These are phyloP conservation scores for Bujurquina vittata DNA, from an alignment of 2,113 vertebrate species.

Conservation along the genomic window DNA sequence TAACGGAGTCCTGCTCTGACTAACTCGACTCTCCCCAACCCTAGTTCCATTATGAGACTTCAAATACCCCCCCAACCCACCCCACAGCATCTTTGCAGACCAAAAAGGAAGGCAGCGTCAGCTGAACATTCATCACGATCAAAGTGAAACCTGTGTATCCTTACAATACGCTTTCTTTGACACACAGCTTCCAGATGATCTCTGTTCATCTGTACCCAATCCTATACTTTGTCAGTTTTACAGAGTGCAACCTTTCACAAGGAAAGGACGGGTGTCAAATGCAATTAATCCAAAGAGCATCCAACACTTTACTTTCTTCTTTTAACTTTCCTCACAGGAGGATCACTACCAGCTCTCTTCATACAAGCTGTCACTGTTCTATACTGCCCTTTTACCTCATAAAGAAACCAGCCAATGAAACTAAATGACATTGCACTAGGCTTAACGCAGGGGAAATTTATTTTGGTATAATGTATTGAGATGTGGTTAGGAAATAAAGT, in stretches of 20 bases:
- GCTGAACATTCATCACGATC: conserved; percentile 66
- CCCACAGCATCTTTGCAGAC: conserved; percentile 53
- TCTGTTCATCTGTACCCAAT: conserved; percentile 64
- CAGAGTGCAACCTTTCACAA: conserved; percentile 57
- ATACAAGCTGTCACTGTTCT: conserved; percentile 48
- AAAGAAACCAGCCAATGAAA: conserved; percentile 27
- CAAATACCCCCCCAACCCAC: conserved; percentile 33
- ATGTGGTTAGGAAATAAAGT: neutral
- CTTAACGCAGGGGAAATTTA: neutral
- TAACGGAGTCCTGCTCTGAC: conserved; percentile 15
- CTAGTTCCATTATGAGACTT: conserved; percentile 25
- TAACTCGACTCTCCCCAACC: neutral
- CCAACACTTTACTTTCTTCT: conserved; percentile 57
- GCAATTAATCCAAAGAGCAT: conserved; percentile 74
- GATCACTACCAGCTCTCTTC: conserved; percentile 53
- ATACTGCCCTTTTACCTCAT: conserved; percentile 48
- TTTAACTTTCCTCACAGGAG: conserved; percentile 72
- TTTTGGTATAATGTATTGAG: neutral
- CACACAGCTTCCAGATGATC: conserved; percentile 41
- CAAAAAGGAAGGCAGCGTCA: conserved; percentile 45
- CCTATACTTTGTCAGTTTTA: conserved; percentile 71
- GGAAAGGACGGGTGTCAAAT: conserved; percentile 71
- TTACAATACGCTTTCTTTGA: conserved; percentile 44
- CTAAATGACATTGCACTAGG: conserved; percentile 7
- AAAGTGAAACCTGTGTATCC: conserved; percentile 65